Evolutionary conservation across 2,113 vertebrate species (phyloP), one percentile per base, ranked within the genome.

Genomic region (Gobius niger): DNA sequence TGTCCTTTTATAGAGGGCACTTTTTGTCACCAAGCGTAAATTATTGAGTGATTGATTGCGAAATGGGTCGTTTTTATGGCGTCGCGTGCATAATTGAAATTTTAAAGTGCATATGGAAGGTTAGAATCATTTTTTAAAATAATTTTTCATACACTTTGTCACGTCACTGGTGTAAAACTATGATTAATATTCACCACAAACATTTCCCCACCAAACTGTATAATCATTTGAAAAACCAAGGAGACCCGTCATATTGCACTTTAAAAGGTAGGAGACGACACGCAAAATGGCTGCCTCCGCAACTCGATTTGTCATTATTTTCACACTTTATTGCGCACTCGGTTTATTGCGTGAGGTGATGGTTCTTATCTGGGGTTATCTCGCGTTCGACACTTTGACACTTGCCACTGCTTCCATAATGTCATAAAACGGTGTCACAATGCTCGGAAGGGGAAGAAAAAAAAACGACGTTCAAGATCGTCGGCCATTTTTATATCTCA

Each of bases 1-100:
- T 77, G 68, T 82, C 74, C 72, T 73, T 70, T 61, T 66, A 14
- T 81, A 7, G 50, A 46, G 69, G 81, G 77, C 76, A 74, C 65
- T 72, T 81, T 81, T 71, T 87, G 77, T 82, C 70, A 54, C 71
- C 64, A 69, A 76, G 70, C 66, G 57, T 82, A 80, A 87, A 84
- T 71, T 68, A 82, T 78, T 74, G 49, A 80, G 72, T 65, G 73
- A 79, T 69, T 24, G 61, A 82, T 78, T 72, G 76, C 56, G 77
- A 73, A 75, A 82, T 73, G 79, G 81, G 83, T 74, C 59, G 68
- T 79, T 77, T 78, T 83, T 46, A 70, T 73, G 82, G 71, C 67
- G 68, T 67, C 65, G 79, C 79, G 80, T 85, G 76, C 67, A 72
- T 85, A 76, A 80, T 83, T 81, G 47, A 70, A 74, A 53, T 56